Evolutionary conservation across 2,797 vertebrate genomes (phyloP), one percentile per base, ranked within the genome.

Genomic region (Microctenopoma stevenorrisi): DNA sequence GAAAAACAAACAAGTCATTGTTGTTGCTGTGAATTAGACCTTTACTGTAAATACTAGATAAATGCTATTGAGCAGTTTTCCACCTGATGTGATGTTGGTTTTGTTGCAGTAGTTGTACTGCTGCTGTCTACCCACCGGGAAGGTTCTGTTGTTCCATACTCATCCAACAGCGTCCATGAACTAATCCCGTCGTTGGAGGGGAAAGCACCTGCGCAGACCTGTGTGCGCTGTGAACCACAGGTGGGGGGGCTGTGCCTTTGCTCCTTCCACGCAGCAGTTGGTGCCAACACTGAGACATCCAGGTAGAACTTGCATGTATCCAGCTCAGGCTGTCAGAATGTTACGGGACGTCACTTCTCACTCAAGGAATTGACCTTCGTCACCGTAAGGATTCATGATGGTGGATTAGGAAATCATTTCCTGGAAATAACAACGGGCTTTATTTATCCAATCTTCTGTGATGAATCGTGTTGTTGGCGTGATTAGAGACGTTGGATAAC

Each of bases 171-270:
- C 63, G n/a, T 65, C 55, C 8, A 15, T 47, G 40, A 70, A 54
- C 18, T n/a, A 35, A 51, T 55, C 33, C 72, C 71, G 66, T 22
- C 42, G 46, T 58, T 30, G 53, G 12, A 2, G 6, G 47, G 57
- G 40, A 68, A 56, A 58, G 52, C 67, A 50, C 59, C 11, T 43
- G 55, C 35, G 38, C 35, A 50, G 46, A 42, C 51, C 60, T 47
- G 43, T 64, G 56, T 56, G 33, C 4, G 1, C 26, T 3, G 35
- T 69, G 50, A 67, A 60, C 76, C 54, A 71, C 53, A 69, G 58
- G 43, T 33, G 51, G 52, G 68, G 46, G 15, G 70, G 28, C 38
- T 11, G 3, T 43, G 30, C 30, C 9, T 74, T 70, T 74, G 38
- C 74, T 46, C 37, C 53, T 1, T 43, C 15, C 64, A 35, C 46